phyloP scores from a whole-genome alignment of 2,113 vertebrate genomes.

The Vimba vimba region DNA sequence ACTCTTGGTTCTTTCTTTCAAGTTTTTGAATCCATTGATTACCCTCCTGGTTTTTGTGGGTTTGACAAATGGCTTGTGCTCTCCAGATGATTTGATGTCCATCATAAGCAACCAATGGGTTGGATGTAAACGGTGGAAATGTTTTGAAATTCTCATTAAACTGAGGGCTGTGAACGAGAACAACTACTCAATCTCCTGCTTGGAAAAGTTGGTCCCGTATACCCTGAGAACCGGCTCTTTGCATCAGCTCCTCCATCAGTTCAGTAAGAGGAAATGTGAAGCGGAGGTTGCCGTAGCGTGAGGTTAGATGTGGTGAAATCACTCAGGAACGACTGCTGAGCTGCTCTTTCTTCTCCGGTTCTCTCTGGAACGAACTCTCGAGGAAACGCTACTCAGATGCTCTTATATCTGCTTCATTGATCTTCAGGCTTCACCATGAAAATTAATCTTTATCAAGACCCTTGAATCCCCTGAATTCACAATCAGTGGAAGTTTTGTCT shows the following conservation, averaged over 20 bases:
- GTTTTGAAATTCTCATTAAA: not conserved
- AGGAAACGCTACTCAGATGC: constrained; percentile 6
- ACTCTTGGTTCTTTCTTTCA: rapidly evolving
- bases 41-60: not conserved
- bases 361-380: not conserved
- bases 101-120: constrained; percentile 8
- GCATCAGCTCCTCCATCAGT: constrained; percentile 48
- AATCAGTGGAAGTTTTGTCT: not conserved
- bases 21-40: not conserved
- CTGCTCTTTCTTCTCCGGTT: not conserved
- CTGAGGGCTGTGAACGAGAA: constrained; percentile 56
- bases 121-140: constrained; percentile 16
- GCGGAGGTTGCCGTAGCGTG: constrained; percentile 53
- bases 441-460: not conserved
- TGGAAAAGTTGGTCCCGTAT: constrained; percentile 41
- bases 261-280: constrained; percentile 47
- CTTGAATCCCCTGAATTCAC: not conserved
- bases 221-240: constrained; percentile 47
- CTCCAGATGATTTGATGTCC: constrained; percentile 52
- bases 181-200: constrained; percentile 50
- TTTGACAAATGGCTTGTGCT: constrained; percentile 53
- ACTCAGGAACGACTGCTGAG: not conserved
- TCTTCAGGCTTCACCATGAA: constrained; percentile 46
- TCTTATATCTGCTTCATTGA: constrained; percentile 29
- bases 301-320: constrained; percentile 52